Evolutionary conservation across 2,888 invertebrate genomes (phyloP), one percentile per base, ranked within the genome.

Genomic region (Drosophila nigricruria): DNA sequence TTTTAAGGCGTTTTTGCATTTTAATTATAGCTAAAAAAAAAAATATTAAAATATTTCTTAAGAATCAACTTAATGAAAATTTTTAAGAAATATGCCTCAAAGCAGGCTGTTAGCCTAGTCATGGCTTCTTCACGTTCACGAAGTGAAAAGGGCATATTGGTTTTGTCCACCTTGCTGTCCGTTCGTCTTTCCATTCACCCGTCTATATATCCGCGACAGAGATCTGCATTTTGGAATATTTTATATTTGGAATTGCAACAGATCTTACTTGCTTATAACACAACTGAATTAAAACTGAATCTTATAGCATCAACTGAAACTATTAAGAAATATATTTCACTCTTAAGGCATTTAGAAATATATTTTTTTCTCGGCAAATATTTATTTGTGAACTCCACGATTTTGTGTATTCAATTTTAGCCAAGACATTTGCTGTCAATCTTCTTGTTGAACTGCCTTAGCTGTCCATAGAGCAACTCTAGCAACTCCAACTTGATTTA

Each of bases 401-500:
- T 14, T 23, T 43, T 23, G 16, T 45, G 25, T 25, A 4, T 47
- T 27, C 18, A 53, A 12, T 25, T 25, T 20, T 32, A 20, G 20
- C 2, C 9, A 27, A 47, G 4, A 36, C 30, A 30, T 30, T 43
- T 23, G n/a, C 34, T 25, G 23, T 14, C 23, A 20, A 20, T 34
- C 9, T 25, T 34, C 34, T 12, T 12, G n/a, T 57, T n/a, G 53
- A 58, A 45, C 45, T 58, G 45, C 36, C 42, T 23, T 12, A n/a
- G 0, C n/a, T 36, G 25, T 5, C 52, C 16, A 10, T 16, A 5
- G 61, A 38, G n/a, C 10, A 63, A 52, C 25, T 34, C 42, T 53
- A 23, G 20, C 34, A 34, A 16, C 14, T 32, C n/a, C 64, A 69
- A 62, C 75, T 68, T 78, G 78, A 81, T 78, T 81, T 80, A 81